Evolutionary conservation across 2,113 vertebrate species (phyloP), one percentile per base, ranked within the genome.

Genomic region (Mustela nigripes): DNA sequence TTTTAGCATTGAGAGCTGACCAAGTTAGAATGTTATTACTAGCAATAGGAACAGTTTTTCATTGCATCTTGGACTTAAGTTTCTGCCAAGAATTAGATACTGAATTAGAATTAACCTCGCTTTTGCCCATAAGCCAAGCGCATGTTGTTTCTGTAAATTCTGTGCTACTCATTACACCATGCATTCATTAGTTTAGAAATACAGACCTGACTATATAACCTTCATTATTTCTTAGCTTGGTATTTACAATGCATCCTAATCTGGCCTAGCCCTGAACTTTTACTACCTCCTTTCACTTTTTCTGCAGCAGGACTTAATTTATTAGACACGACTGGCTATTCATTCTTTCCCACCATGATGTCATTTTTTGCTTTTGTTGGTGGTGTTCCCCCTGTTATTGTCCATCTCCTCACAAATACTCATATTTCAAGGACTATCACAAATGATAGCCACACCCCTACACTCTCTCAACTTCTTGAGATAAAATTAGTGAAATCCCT

Each of bases 1-100:
- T 88, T 94, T 92, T 53, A 94, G 89, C 18, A 45, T 21, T 21
- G 45, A 76, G 94, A 80, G 33, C n/a, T 79, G 74, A 89, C 73
- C 83, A 92, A 71, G 62, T 94, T 87, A 65, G 45, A 97, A 53
- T 84, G 36, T 48, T 95, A 86, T 73, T 95, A 36, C 26, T 84
- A 92, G 60, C 60, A 63, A 36, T 19, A 84, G 50, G 53, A 84
- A 24, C 33, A 45, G 31, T 90, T 73, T 48, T 16, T 84, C n/a
- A 81, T 76, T 79, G 1, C 4, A 39, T 67, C 56, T 74, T 88
- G 74, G 24, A 92, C 21, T 91, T 96, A 0, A 31, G 15, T 53
- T 83, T 86, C 73, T 83, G 31, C 36, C 50, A 96, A 74, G 24
- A 88, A 86, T 83, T 94, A 92, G 83, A 84, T 89, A 28, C 16